Evolutionary conservation across 1,140 invertebrate genomes (phyloP).

Genomic region (Oryzaephilus surinamensis): DNA sequence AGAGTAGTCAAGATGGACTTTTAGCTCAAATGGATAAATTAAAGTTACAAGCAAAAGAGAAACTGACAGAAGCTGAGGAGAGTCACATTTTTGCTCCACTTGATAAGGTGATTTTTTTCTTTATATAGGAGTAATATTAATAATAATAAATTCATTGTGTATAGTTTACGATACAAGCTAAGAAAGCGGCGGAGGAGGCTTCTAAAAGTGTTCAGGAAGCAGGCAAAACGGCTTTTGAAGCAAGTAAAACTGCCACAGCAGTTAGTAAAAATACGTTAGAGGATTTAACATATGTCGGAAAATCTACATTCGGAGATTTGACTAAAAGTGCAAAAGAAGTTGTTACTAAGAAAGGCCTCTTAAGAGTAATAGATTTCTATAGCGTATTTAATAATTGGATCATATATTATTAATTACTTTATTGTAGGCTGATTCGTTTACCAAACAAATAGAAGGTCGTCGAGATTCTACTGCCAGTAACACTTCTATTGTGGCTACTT

Average conservation of each 20-base stretch:
- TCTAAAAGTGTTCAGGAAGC: slow-evolving; percentile 69
- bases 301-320: slow-evolving; percentile 76
- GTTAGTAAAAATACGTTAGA: slow-evolving; percentile 82
- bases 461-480: slow-evolving; percentile 34
- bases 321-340: slow-evolving; percentile 84
- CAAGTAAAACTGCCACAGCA: slow-evolving; percentile 74
- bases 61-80: slow-evolving; percentile 54
- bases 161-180: slow-evolving; percentile 75
- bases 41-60: slow-evolving; percentile 56
- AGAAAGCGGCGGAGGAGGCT: slow-evolving; percentile 79
- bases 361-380: slow-evolving; percentile 48
- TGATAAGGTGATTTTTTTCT: slow-evolving; percentile 48
- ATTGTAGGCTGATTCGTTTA: slow-evolving; percentile 30
- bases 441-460: slow-evolving; percentile 19
- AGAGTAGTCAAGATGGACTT: slow-evolving; percentile 79
- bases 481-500: slow-evolving; percentile 39
- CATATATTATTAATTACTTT: no score
- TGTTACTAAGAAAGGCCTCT: slow-evolving; percentile 71
- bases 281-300: slow-evolving; percentile 76
- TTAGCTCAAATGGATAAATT: slow-evolving; percentile 83
- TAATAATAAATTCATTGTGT: slow-evolving; percentile 3
- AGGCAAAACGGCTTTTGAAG: slow-evolving; percentile 73
- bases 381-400: slow-evolving; percentile 4
- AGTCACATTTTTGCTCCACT: slow-evolving; percentile 60
- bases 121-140: background rate